Conservation (phyloP, 2,113 vertebrate species). For the Gallinago jamesoni region DNA sequence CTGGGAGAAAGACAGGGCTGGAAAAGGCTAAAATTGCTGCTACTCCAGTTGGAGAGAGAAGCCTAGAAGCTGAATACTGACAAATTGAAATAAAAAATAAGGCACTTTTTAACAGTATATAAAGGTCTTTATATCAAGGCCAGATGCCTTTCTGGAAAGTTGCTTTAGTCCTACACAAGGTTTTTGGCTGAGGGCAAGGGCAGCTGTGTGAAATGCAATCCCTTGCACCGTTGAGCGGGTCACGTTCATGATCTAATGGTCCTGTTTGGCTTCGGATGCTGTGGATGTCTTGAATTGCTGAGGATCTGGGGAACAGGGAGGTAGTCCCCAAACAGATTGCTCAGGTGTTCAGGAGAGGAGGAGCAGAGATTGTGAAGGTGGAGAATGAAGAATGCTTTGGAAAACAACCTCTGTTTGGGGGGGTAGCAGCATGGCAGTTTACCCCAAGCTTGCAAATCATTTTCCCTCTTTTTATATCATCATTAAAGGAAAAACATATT, state of each 20-base stretch:
- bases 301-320: not conserved
- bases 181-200: slow-evolving; percentile 53
- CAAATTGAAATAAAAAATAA: slow-evolving; percentile 29
- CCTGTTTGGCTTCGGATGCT: not conserved
- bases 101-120: not conserved
- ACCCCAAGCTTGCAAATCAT: not conserved
- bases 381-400: not conserved
- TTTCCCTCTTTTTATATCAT: not conserved
- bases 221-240: not conserved
- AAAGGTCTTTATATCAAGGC: slow-evolving; percentile 28
- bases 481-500: not conserved
- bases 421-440: not conserved
- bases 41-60: not conserved
- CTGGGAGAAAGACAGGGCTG: not conserved
- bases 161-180: slow-evolving; percentile 11
- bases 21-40: slow-evolving; percentile 7
- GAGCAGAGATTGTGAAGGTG: not conserved
- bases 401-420: not conserved
- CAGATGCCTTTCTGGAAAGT: slow-evolving; percentile 48
- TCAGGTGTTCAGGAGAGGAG: not conserved
- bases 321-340: not conserved
- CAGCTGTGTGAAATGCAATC: slow-evolving; percentile 46
- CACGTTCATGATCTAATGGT: not conserved
- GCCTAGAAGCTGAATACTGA: not conserved
- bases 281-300: not conserved